These are phyloP conservation scores for Aurelia sp. DNA, from an alignment of 30 jellyfish, hydroid and myxozoan genomes.

Conservation along the genomic window DNA sequence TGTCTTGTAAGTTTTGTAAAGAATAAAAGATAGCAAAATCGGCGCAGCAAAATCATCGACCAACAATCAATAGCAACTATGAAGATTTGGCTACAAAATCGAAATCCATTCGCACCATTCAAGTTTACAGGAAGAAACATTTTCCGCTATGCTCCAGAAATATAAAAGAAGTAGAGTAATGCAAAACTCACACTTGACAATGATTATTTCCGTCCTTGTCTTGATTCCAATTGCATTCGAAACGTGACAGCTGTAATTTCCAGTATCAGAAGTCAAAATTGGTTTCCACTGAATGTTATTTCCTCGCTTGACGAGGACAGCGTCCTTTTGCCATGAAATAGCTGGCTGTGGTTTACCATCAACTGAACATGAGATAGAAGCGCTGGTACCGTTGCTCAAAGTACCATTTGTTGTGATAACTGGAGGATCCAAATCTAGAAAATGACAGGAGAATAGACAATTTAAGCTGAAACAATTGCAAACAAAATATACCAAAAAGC, in stretches of 20 bases:
- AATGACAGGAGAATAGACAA: neutral
- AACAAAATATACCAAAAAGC: too few relatives aligned
- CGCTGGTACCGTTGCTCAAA: slow-evolving; percentile 24
- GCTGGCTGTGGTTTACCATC: slow-evolving; percentile 63
- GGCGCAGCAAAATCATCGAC: too few relatives aligned
- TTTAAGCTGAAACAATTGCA: neutral
- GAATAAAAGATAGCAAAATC: too few relatives aligned
- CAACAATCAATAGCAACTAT: too few relatives aligned
- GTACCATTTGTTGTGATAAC: neutral
- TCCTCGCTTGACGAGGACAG: neutral
- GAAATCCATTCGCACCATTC: too few relatives aligned
- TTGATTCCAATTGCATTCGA: slow-evolving; percentile 28
- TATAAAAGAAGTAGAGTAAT: neutral
- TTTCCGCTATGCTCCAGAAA: too few relatives aligned
- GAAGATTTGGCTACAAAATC: too few relatives aligned
- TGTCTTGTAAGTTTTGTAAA: too few relatives aligned
- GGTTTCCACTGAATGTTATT: slow-evolving; percentile 17
- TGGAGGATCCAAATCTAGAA: slow-evolving; percentile 52
- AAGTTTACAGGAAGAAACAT: too few relatives aligned
- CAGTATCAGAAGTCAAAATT: slow-evolving; percentile 19
- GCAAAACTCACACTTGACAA: slow-evolving; percentile 22
- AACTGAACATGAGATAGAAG: slow-evolving; percentile 35
- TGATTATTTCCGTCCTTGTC: neutral
- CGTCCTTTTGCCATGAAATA: slow-evolving; percentile 13
- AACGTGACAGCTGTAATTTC: slow-evolving; percentile 25